Evolutionary conservation across 1,140 invertebrate genomes (phyloP), one percentile per base, ranked within the genome.

Genomic region (Neomicropteryx cornuta): DNA sequence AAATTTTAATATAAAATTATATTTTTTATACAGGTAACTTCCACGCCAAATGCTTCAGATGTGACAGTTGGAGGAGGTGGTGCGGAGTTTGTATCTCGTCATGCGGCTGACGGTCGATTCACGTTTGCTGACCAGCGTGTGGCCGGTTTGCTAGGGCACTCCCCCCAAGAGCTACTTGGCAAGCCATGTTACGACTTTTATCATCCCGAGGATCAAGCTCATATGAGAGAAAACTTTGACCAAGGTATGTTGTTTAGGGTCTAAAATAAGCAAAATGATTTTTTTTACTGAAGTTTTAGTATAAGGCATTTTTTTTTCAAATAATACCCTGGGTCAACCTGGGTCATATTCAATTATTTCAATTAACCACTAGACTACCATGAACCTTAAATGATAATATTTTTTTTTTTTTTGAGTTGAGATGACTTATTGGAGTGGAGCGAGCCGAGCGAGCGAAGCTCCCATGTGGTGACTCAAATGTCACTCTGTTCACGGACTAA

Each of bases 51-150:
- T 61, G 87, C 84, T 31, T 82, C 79, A 44, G 93, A 98, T 60
- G 72, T 94, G 51, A 73, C 82, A 42, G 81, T 83, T 38, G 82
- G 85, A 28, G 88, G 87, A 59, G 87, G 83, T 49, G 81, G 87
- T 46, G 62, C 71, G 56, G 93, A 97, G 72, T 97, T 97, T 56
- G 92, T 96, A 42, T 93, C 91, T 18, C 79, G 94, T 32, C 93
- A 97, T 64, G 84, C 85, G 17, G 77, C 87, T 36, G 93, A 97
- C 54, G 93, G 94, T 18, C 96, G 95, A 62, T 96, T 97, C 60
- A 90, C 93, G n/a, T 98, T 97, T 70, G 90, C 97, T 16, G 95
- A 97, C 64, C 94, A 97, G 63, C 81, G 92, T 50, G 92, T 96
- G 13, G 79, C 89, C 41, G 76, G 79, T 38, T 75, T 98, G 41